phyloP scores from a whole-genome alignment of 2,888 invertebrate genomes.

The Serripes groenlandicus region DNA sequence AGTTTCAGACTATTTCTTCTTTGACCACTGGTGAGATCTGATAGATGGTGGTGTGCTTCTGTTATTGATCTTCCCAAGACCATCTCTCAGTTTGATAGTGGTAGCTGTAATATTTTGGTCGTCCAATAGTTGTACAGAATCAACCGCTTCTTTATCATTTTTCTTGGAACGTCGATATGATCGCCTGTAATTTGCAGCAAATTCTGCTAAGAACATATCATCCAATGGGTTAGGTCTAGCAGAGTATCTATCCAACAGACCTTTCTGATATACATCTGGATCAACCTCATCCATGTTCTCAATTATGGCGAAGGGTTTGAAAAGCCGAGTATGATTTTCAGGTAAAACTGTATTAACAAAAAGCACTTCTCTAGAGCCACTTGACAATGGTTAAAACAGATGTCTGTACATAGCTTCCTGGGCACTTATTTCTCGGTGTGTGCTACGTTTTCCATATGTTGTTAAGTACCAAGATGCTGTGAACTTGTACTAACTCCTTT shows the following conservation, averaged over 20 bases:
- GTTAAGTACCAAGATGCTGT: conserved; percentile 32
- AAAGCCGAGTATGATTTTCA: conserved; percentile 42
- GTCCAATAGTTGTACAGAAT: not conserved
- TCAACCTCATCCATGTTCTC: conserved; percentile 58
- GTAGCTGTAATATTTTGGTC: too few relatives aligned
- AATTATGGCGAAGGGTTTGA: conserved; percentile 50
- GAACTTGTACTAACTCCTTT: conserved; percentile 39
- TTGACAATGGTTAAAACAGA: conserved; percentile 39
- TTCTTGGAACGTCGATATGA: too few relatives aligned
- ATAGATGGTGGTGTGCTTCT: conserved; percentile 47
- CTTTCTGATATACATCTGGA: conserved; percentile 11
- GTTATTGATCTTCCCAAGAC: conserved; percentile 25
- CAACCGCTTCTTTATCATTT: not conserved
- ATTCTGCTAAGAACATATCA: conserved; percentile 2
- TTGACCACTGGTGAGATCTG: conserved; percentile 53
- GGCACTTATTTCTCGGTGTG: conserved; percentile 57
- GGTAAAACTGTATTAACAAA: conserved; percentile 55
- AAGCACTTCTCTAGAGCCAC: conserved; percentile 33
- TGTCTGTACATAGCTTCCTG: conserved; percentile 61
- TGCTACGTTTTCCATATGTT: conserved; percentile 45
- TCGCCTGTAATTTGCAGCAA: conserved; percentile 16
- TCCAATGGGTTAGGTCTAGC: conserved; percentile 17
- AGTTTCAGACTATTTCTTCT: conserved; percentile 51
- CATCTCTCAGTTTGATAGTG: conserved; percentile 29
- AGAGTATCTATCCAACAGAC: conserved; percentile 8